Evolutionary conservation across 2,113 vertebrate species (phyloP).

Genomic region (Nothocercus nigrocapillus): DNA sequence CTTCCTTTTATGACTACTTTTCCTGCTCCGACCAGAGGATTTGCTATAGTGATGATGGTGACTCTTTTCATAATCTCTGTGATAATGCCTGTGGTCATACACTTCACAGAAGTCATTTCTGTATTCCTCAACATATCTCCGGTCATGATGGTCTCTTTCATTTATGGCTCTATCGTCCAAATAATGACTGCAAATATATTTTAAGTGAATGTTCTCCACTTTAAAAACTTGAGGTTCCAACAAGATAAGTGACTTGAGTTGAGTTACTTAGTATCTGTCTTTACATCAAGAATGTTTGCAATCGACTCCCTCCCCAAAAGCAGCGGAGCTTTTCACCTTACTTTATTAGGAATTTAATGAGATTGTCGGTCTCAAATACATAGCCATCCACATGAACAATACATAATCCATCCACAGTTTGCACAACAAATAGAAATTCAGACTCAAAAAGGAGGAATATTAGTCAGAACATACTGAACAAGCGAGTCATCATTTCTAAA

Average conservation of each 20-base stretch:
- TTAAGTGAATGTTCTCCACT: conserved; percentile 71
- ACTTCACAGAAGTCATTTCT: conserved; percentile 83
- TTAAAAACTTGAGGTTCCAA: conserved; percentile 66
- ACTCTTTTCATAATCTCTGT: conserved; percentile 83
- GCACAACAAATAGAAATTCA: not conserved
- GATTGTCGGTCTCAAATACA: conserved; percentile 19
- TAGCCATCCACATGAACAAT: conserved; percentile 1
- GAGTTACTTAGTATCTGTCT: conserved; percentile 43
- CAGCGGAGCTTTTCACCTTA: not conserved
- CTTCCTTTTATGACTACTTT: conserved; percentile 86
- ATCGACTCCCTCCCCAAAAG: conserved; percentile 47
- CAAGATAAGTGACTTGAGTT: conserved; percentile 65
- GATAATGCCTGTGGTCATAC: conserved; percentile 81
- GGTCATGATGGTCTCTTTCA: conserved; percentile 83
- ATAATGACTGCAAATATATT: conserved; percentile 83
- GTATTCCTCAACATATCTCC: conserved; percentile 80
- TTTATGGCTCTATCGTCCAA: conserved; percentile 81
- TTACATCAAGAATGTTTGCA: conserved; percentile 50
- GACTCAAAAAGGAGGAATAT: not conserved
- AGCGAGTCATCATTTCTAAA: not conserved
- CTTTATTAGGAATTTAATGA: conserved; percentile 54
- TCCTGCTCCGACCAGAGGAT: conserved; percentile 87
- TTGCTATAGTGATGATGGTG: conserved; percentile 92
- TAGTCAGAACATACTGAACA: not conserved
- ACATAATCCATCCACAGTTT: not conserved